Conservation (phyloP, 2,888 invertebrate species). For the Sicus ferrugineus region DNA sequence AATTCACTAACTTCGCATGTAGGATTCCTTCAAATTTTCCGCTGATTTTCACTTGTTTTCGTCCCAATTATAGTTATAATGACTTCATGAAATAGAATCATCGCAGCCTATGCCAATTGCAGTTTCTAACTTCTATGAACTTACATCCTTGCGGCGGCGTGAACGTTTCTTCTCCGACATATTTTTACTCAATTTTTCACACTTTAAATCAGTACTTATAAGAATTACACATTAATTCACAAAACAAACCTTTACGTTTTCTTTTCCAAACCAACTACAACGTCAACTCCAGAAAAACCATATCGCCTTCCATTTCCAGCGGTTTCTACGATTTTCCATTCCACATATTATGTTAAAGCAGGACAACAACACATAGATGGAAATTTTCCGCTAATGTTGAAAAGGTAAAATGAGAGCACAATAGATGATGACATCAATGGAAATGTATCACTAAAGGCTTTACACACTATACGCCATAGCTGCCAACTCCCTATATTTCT, state of each 20-base stretch:
- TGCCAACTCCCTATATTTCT: too few relatives aligned
- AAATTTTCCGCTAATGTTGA: too few relatives aligned
- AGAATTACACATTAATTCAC: slow-evolving; percentile 1
- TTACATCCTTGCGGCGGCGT: slow-evolving; percentile 64
- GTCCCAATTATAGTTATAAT: not conserved
- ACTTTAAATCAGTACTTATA: not conserved
- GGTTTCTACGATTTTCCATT: slow-evolving; percentile 3
- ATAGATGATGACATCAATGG: too few relatives aligned
- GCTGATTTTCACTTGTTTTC: not conserved
- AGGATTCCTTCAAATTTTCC: not conserved
- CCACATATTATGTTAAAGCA: too few relatives aligned
- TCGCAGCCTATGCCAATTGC: too few relatives aligned
- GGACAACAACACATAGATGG: too few relatives aligned
- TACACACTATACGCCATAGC: too few relatives aligned
- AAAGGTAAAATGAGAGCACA: too few relatives aligned
- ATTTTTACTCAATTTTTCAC: slow-evolving; percentile 39
- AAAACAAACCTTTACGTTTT: slow-evolving; percentile 8
- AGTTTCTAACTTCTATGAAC: slow-evolving; percentile 13
- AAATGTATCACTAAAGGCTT: too few relatives aligned
- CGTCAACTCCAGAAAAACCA: slow-evolving; percentile 25
- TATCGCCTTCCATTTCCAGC: slow-evolving; percentile 9
- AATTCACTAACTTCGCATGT: not conserved
- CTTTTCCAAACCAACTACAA: slow-evolving; percentile 7
- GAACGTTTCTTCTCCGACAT: slow-evolving; percentile 64
- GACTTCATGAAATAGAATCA: too few relatives aligned